These are phyloP conservation scores for Drosophila leontia DNA, from an alignment of 1,140 invertebrate species.

Conservation along the genomic window DNA sequence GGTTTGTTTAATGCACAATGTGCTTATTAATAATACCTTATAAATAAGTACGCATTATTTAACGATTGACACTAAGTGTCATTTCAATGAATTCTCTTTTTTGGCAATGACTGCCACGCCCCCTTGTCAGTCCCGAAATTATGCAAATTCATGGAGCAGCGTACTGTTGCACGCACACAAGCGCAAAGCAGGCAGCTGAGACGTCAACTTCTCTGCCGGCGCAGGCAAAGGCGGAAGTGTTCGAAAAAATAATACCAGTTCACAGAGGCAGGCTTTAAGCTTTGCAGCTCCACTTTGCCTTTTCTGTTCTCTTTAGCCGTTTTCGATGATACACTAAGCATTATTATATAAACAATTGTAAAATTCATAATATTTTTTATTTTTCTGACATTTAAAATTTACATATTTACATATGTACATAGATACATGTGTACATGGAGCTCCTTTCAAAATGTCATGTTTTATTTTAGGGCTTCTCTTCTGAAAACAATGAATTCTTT, in stretches of 20 bases:
- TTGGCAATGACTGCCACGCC: constrained; percentile 49
- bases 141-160: constrained; percentile 73
- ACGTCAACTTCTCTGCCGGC: constrained; percentile 38
- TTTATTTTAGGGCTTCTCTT: neutral
- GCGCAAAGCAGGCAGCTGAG: constrained; percentile 31
- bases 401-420: too few species aligned
- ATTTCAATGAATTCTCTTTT: constrained; percentile 31
- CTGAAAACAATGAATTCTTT: neutral
- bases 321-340: constrained; percentile 18
- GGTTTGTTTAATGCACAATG: constrained; percentile 70
- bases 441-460: too few species aligned
- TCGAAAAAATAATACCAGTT: constrained; percentile 60
- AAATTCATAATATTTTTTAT: neutral
- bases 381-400: too few species aligned
- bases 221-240: constrained; percentile 68
- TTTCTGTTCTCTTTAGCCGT: constrained; percentile 25
- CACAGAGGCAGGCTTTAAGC: constrained; percentile 38
- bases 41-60: constrained; percentile 42
- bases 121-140: constrained; percentile 53
- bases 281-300: constrained; percentile 28
- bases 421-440: too few species aligned
- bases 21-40: constrained; percentile 46
- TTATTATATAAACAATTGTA: constrained; percentile 14
- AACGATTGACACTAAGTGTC: constrained; percentile 39
- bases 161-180: constrained; percentile 23